A percentile compares a stretch with the other conserved stretches of the same genome.
phyloP scores from a whole-genome alignment of 2,113 vertebrate genomes.

The Chiloscyllium plagiosum region DNA sequence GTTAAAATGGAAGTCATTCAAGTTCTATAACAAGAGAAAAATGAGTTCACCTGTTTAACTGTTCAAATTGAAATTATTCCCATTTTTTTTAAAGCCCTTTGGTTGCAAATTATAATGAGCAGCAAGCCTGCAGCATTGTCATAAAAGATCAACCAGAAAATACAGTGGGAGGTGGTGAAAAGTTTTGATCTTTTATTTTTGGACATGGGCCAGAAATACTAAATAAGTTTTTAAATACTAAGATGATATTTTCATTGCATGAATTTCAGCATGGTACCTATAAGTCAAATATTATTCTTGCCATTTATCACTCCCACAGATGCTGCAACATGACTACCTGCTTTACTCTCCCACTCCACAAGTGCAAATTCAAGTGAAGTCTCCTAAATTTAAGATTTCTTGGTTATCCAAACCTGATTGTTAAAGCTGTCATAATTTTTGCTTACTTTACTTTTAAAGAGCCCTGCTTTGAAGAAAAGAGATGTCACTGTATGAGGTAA shows the following conservation, averaged over 20 bases:
- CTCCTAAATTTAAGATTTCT: background rate
- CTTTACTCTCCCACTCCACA: background rate
- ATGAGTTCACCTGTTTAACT: background rate
- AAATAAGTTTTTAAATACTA: background rate
- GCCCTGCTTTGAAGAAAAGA: background rate
- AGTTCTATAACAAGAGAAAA: background rate
- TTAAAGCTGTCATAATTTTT: conserved; percentile 18
- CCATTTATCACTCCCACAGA: background rate
- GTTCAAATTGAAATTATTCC: background rate
- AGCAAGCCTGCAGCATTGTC: background rate
- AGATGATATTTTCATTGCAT: background rate
- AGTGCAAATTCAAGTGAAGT: background rate
- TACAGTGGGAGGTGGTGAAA: background rate
- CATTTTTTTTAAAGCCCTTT: background rate
- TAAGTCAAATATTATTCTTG: background rate
- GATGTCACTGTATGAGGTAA: background rate
- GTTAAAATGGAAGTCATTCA: background rate
- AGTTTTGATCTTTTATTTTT: background rate
- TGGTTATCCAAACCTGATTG: background rate
- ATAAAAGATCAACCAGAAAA: background rate
- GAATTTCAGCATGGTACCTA: background rate
- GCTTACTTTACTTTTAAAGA: background rate
- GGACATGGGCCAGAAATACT: background rate
- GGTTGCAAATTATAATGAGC: background rate
- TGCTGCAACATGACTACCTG: background rate